Percentiles rank a stretch among this genome's conserved stretches.
These are phyloP conservation scores for Cyprinella venusta DNA, from an alignment of 2,797 vertebrate genomes.

Conservation along the genomic window DNA sequence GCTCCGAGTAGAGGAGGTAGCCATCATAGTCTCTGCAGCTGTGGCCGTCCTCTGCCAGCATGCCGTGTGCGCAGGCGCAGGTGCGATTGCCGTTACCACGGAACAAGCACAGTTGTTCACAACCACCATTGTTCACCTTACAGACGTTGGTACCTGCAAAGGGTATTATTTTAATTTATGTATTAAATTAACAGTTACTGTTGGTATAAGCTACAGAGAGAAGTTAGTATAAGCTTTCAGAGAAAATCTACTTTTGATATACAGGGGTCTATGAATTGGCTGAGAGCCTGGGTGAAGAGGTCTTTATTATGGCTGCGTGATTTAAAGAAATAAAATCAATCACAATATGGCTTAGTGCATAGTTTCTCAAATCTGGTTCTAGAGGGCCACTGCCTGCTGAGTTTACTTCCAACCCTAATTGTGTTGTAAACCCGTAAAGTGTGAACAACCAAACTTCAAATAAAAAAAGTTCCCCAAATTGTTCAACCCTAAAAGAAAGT, in stretches of 20 bases:
- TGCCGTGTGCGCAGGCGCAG: conserved; percentile 94
- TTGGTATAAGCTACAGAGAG: not conserved
- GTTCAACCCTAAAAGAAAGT: not conserved
- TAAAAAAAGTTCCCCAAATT: too few species aligned
- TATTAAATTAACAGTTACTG: not conserved
- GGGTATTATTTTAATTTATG: not conserved
- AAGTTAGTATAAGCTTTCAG: not conserved
- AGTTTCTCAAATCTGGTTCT: too few species aligned
- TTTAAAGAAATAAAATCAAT: not conserved
- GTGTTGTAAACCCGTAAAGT: not conserved
- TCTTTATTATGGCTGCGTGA: not conserved
- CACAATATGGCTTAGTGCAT: not conserved
- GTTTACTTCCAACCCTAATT: too few species aligned
- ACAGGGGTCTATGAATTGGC: not conserved
- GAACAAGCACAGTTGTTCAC: conserved; percentile 93
- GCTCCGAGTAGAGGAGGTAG: conserved; percentile 95
- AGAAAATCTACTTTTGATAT: not conserved
- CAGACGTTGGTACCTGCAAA: conserved; percentile 91
- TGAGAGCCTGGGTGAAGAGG: not conserved
- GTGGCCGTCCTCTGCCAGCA: conserved; percentile 88
- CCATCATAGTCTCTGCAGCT: conserved; percentile 93
- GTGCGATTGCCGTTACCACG: conserved; percentile 81
- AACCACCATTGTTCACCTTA: conserved; percentile 88
- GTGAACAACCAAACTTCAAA: too few species aligned
- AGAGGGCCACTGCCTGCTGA: too few species aligned